These are phyloP conservation scores for Tetranychus piercei DNA, from an alignment of 2,888 invertebrate genomes.

Conservation along the genomic window DNA sequence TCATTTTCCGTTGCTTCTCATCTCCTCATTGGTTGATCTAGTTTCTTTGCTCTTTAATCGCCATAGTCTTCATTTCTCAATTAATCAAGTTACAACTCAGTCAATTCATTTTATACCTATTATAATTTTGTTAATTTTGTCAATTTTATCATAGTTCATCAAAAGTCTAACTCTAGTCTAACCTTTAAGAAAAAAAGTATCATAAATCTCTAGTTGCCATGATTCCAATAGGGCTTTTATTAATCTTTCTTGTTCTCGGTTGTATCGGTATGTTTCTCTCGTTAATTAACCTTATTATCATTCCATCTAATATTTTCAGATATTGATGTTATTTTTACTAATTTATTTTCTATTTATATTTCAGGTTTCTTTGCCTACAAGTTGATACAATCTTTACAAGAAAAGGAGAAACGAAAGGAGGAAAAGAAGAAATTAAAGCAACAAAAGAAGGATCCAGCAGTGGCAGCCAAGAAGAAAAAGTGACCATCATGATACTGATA, in stretches of 20 bases:
- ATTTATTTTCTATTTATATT: slow-evolving; percentile 32
- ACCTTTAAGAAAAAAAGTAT: not conserved
- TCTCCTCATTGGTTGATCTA: not conserved
- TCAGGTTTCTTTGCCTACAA: slow-evolving; percentile 71
- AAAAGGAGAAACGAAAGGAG: slow-evolving; percentile 54
- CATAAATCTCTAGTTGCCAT: not conserved
- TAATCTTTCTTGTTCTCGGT: not conserved
- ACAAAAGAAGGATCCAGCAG: slow-evolving; percentile 43
- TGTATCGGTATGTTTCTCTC: not conserved
- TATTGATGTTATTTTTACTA: not conserved
- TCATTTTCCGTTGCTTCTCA: not conserved
- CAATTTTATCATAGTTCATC: too few species aligned
- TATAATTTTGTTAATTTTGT: too few species aligned
- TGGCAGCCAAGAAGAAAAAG: slow-evolving; percentile 30
- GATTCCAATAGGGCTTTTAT: not conserved
- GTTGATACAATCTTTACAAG: slow-evolving; percentile 56
- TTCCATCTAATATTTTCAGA: not conserved
- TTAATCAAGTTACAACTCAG: not conserved
- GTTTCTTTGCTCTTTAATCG: not conserved
- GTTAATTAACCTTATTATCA: not conserved
- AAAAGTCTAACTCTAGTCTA: not conserved
- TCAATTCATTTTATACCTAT: too few species aligned
- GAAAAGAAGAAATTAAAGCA: slow-evolving; percentile 63
- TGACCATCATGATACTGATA: not conserved
- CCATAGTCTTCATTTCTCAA: not conserved